These are phyloP conservation scores for Lasiurus borealis DNA, from an alignment of 2,113 vertebrate genomes.

Conservation along the genomic window DNA sequence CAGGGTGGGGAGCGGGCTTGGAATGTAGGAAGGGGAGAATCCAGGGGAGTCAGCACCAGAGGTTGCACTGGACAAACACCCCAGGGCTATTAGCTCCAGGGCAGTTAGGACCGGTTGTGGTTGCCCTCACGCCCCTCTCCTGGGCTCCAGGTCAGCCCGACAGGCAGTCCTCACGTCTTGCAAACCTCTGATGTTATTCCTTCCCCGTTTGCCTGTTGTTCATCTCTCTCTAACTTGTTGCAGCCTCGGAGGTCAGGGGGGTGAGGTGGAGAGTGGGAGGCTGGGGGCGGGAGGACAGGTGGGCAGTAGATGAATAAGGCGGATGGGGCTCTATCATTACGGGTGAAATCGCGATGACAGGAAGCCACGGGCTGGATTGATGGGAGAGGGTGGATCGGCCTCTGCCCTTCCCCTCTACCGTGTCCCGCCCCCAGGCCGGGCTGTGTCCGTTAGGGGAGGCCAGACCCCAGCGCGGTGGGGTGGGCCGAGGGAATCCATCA, in stretches of 20 bases:
- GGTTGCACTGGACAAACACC: too few species aligned
- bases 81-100: accelerated
- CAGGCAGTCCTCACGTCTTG: too few species aligned
- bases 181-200: too few species aligned
- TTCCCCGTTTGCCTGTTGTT: not conserved
- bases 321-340: not conserved
- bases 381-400: accelerated
- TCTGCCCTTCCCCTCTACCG: not conserved
- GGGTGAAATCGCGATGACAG: not conserved
- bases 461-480: too few species aligned
- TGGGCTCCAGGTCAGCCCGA: too few species aligned
- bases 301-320: not conserved
- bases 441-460: not conserved
- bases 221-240: not conserved
- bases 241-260: not conserved
- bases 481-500: not conserved
- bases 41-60: too few species aligned
- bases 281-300: not conserved
- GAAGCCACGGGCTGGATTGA: not conserved
- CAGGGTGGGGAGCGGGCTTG: too few species aligned
- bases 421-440: not conserved
- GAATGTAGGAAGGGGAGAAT: too few species aligned
- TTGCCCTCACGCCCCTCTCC: too few species aligned
- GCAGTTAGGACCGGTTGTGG: too few species aligned
- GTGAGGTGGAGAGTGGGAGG: not conserved